A percentile compares a stretch with the other conserved stretches of the same genome.
These are phyloP conservation scores for Baccha elongata DNA, from an alignment of 2,888 invertebrate genomes.

Conservation along the genomic window DNA sequence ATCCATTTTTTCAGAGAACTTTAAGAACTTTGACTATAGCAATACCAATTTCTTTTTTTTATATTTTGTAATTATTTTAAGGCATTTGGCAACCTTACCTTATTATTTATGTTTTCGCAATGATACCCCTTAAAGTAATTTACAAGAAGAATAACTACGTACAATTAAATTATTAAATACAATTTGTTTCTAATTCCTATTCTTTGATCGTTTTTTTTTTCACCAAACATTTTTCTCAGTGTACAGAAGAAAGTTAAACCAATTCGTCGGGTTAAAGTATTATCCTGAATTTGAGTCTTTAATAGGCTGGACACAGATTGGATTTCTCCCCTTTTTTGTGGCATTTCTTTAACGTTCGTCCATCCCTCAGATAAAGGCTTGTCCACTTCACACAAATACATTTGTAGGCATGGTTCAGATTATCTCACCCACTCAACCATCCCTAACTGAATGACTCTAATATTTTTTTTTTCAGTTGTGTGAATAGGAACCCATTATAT, in stretches of 20 bases:
- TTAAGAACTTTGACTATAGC: too few relatives aligned
- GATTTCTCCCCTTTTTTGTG: conserved; percentile 17
- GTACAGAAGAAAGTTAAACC: not conserved
- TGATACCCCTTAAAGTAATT: too few relatives aligned
- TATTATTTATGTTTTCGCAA: too few relatives aligned
- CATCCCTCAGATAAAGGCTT: conserved; percentile 31
- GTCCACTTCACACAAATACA: conserved; percentile 5
- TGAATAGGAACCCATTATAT: conserved; percentile 37
- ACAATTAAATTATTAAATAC: too few relatives aligned
- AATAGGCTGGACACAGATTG: conserved; percentile 57
- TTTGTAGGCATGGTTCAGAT: conserved; percentile 1
- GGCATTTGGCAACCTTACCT: too few relatives aligned
- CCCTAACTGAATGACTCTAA: conserved; percentile 15
- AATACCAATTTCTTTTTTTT: too few relatives aligned
- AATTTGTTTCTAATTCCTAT: too few relatives aligned
- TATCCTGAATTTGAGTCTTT: conserved; percentile 61
- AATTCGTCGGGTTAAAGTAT: conserved; percentile 36
- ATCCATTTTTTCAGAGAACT: too few relatives aligned
- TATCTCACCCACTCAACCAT: not conserved
- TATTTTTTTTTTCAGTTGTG: conserved; percentile 28
- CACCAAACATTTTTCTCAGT: not conserved
- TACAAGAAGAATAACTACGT: too few relatives aligned
- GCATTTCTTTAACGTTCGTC: conserved; percentile 41
- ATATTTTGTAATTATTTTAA: too few relatives aligned
- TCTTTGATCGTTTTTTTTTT: not conserved